phyloP scores from a whole-genome alignment of 2,113 vertebrate species.

The Semicossyphus pulcher region DNA sequence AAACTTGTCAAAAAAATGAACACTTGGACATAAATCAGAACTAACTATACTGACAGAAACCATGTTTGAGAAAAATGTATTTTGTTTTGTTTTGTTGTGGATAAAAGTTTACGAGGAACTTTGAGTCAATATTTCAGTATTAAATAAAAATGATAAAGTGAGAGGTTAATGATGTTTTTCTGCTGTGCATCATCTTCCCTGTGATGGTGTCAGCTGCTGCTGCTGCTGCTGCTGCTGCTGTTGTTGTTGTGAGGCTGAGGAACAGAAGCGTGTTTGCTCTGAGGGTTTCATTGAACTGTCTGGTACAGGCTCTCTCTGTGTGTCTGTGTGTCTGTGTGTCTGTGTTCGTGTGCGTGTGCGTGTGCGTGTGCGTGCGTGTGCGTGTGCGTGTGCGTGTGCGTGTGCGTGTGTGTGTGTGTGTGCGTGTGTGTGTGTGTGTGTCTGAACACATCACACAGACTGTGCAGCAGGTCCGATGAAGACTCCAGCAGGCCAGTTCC shows the following conservation, averaged over 20 bases:
- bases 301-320: constrained; percentile 39
- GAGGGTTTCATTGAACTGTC: constrained; percentile 22
- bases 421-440: not conserved
- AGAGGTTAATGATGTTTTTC: no score
- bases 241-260: not conserved
- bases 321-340: not conserved
- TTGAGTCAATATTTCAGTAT: no score
- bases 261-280: constrained; percentile 23
- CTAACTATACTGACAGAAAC: no score
- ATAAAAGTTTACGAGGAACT: no score
- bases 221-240: not conserved
- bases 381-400: no score
- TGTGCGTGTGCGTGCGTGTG: no score
- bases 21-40: no score
- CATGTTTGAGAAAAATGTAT: no score
- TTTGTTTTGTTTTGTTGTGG: no score
- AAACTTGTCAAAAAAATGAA: no score
- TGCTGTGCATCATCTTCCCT: not conserved
- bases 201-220: not conserved
- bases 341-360: not conserved
- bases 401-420: not conserved
- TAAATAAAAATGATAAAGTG: no score
- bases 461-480: constrained; percentile 10
- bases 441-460: no score
- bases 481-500: not conserved